These are phyloP conservation scores for Falco punctatus DNA, from an alignment of 2,113 vertebrate species.

Conservation along the genomic window DNA sequence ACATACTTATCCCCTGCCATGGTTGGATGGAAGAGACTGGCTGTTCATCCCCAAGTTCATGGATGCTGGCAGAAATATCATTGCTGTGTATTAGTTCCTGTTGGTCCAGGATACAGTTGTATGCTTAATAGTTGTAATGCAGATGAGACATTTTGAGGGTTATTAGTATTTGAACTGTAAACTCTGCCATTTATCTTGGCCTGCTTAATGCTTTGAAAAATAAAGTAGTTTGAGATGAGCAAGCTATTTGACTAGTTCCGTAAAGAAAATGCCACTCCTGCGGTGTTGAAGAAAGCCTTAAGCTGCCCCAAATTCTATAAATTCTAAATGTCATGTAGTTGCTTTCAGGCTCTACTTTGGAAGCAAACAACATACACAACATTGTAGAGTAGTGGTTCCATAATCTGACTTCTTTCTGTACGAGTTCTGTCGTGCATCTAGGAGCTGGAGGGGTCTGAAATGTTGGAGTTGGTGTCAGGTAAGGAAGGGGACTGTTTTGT, in stretches of 20 bases:
- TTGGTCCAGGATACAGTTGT: neutral
- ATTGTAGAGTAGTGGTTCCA: neutral
- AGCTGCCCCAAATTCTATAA: neutral
- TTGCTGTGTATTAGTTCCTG: neutral
- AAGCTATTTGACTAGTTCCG: neutral
- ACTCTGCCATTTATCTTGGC: neutral
- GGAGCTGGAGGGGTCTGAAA: neutral
- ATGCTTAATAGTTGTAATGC: neutral
- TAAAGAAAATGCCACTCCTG: neutral
- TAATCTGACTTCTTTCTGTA: neutral
- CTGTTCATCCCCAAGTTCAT: neutral
- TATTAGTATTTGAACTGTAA: neutral
- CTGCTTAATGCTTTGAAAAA: neutral
- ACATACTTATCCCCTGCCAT: neutral
- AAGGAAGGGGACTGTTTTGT: neutral
- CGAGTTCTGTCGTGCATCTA: neutral
- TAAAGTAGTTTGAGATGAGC: neutral
- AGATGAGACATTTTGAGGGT: neutral
- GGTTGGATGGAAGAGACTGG: neutral
- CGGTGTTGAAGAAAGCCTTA: neutral
- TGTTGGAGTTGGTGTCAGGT: neutral
- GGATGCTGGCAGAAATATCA: neutral
- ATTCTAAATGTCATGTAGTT: neutral
- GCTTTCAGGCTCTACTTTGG: neutral
- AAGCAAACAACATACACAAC: neutral